These are phyloP conservation scores for Stenichneumon culpator DNA, from an alignment of 2,888 invertebrate genomes.

Conservation along the genomic window DNA sequence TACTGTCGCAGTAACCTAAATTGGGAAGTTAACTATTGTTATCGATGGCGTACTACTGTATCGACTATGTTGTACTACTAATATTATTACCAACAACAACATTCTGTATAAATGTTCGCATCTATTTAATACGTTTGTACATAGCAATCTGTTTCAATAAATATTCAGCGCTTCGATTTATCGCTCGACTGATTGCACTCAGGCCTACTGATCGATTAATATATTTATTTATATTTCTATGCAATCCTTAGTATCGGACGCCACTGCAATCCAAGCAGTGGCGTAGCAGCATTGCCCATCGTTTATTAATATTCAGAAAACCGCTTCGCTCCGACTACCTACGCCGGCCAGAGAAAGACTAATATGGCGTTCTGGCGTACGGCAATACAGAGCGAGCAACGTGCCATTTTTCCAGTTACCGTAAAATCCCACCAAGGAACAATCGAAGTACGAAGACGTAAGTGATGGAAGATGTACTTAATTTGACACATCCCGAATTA, in stretches of 20 bases:
- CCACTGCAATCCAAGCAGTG: neutral
- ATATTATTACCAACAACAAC: slow-evolving; percentile 54
- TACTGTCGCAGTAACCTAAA: slow-evolving; percentile 64
- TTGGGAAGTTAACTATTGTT: slow-evolving; percentile 74
- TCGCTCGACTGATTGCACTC: slow-evolving; percentile 64
- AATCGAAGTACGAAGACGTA: neutral
- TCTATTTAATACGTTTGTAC: slow-evolving; percentile 83
- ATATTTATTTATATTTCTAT: slow-evolving; percentile 1
- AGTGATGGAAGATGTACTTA: neutral
- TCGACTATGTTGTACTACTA: slow-evolving; percentile 72
- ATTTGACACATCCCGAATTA: neutral
- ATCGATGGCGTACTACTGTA: slow-evolving; percentile 74
- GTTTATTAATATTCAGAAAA: neutral
- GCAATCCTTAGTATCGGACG: neutral
- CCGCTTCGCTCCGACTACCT: too few species aligned
- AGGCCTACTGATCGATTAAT: neutral
- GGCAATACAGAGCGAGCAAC: too few species aligned
- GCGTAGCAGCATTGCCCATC: neutral
- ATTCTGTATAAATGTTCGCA: slow-evolving; percentile 80
- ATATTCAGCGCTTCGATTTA: slow-evolving; percentile 81
- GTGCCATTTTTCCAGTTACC: too few species aligned
- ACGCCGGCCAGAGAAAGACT: neutral
- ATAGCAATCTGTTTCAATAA: slow-evolving; percentile 82
- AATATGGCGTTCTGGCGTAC: neutral
- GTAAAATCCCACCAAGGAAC: too few species aligned